phyloP scores from a whole-genome alignment of 1,140 invertebrate genomes.

The Tetraneura akinire region DNA sequence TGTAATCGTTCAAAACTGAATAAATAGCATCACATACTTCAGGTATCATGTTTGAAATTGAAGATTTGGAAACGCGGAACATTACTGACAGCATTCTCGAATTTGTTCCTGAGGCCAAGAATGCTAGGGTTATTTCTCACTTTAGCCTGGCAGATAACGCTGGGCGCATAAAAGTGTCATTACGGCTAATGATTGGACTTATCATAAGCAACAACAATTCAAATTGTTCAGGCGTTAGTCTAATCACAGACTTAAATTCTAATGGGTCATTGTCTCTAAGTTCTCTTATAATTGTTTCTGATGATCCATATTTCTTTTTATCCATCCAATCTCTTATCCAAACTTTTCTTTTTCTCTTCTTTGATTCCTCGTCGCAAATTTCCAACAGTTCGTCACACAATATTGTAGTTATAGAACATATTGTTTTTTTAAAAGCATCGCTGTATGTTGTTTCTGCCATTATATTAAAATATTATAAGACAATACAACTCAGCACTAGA shows the following conservation, averaged over 20 bases:
- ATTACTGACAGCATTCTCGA: slow-evolving; percentile 26
- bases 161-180: slow-evolving; percentile 21
- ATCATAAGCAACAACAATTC: background rate
- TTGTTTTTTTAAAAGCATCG: background rate
- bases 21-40: slow-evolving; percentile 42
- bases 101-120: slow-evolving; percentile 31
- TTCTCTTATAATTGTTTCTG: slow-evolving; percentile 10
- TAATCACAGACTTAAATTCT: slow-evolving; percentile 51
- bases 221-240: background rate
- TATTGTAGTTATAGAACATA: background rate
- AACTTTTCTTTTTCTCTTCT: slow-evolving; percentile 10
- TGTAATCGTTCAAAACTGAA: slow-evolving; percentile 29
- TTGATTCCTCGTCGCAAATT: slow-evolving; percentile 1
- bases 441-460: background rate
- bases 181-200: background rate
- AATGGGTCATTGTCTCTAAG: slow-evolving; percentile 22
- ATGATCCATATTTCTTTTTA: slow-evolving; percentile 6
- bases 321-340: slow-evolving; percentile 24
- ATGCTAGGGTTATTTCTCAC: slow-evolving; percentile 35
- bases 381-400: background rate
- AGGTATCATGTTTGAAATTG: slow-evolving; percentile 42
- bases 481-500: background rate
- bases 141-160: slow-evolving; percentile 47
- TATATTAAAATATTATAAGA: background rate
- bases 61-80: slow-evolving; percentile 37